Percentiles rank a stretch among this genome's conserved stretches.
Evolutionary conservation across 2,113 vertebrate genomes (phyloP).

Genomic region (Thamnophis sirtalis): DNA sequence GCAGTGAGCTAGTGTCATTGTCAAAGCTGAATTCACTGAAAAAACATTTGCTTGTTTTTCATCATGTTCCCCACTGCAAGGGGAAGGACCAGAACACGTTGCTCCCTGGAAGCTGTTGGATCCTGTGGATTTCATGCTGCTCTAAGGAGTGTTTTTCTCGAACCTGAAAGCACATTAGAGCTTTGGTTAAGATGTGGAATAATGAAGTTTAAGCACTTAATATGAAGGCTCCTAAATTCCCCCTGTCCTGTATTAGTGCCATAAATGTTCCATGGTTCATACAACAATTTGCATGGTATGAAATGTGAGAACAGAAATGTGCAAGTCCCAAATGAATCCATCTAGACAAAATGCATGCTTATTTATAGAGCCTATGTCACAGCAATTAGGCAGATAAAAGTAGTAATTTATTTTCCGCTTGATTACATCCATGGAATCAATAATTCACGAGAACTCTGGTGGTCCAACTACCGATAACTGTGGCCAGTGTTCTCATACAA

Average conservation of each 20-base stretch:
- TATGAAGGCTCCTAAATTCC: neutral
- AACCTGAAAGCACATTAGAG: neutral
- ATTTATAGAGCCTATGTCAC: neutral
- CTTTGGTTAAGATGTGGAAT: neutral
- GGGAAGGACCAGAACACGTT: neutral
- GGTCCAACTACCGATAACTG: neutral
- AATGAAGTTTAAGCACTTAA: neutral
- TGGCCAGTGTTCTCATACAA: neutral
- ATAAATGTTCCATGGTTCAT: neutral
- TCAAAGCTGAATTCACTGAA: neutral
- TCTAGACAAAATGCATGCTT: neutral
- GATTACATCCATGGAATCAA: neutral
- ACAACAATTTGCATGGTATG: neutral
- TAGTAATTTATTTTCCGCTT: neutral
- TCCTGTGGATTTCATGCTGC: neutral
- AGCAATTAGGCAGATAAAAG: neutral
- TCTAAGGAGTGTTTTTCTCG: neutral
- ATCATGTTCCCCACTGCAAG: neutral
- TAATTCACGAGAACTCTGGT: neutral
- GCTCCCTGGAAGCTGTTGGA: neutral
- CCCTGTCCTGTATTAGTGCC: neutral
- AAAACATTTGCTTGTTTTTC: neutral
- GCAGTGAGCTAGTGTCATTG: neutral
- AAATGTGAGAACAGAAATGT: neutral
- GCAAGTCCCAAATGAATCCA: neutral